Conservation (phyloP, 2,888 invertebrate genomes). For the Ganaspis brasiliensis region DNA sequence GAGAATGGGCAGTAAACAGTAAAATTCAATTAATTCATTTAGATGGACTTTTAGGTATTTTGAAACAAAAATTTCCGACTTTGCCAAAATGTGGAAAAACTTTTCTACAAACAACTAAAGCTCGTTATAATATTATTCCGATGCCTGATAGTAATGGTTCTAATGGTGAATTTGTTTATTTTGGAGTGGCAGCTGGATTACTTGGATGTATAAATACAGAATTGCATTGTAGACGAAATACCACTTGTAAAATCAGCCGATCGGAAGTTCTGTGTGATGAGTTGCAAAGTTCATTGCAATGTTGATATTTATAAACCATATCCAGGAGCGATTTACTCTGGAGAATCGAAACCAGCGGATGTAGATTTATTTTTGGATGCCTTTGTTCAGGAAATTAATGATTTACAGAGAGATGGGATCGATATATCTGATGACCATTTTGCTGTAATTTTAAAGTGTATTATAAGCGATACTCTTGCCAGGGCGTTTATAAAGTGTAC, state of each 20-base stretch:
- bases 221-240: slow-evolving; percentile 52
- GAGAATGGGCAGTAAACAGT: slow-evolving; percentile 48
- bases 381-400: slow-evolving; percentile 58
- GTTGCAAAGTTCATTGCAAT: slow-evolving; percentile 52
- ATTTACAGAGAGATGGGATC: slow-evolving; percentile 51
- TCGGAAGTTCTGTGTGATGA: slow-evolving; percentile 55
- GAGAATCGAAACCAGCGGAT: slow-evolving; percentile 58
- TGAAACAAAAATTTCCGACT: slow-evolving; percentile 48
- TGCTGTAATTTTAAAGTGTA: slow-evolving; percentile 51
- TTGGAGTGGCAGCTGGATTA: slow-evolving; percentile 48
- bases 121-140: slow-evolving; percentile 40
- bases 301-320: slow-evolving; percentile 56
- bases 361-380: slow-evolving; percentile 48
- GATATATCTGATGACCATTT: slow-evolving; percentile 47
- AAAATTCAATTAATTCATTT: slow-evolving; percentile 38
- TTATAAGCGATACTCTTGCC: slow-evolving; percentile 60
- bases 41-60: slow-evolving; percentile 46
- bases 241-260: slow-evolving; percentile 48
- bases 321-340: slow-evolving; percentile 59
- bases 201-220: slow-evolving; percentile 47
- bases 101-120: slow-evolving; percentile 43
- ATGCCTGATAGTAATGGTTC: slow-evolving; percentile 34
- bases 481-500: slow-evolving; percentile 57
- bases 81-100: slow-evolving; percentile 52
- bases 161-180: slow-evolving; percentile 51